Conservation (phyloP, 2,888 invertebrate species). For the Agelastica alni region DNA sequence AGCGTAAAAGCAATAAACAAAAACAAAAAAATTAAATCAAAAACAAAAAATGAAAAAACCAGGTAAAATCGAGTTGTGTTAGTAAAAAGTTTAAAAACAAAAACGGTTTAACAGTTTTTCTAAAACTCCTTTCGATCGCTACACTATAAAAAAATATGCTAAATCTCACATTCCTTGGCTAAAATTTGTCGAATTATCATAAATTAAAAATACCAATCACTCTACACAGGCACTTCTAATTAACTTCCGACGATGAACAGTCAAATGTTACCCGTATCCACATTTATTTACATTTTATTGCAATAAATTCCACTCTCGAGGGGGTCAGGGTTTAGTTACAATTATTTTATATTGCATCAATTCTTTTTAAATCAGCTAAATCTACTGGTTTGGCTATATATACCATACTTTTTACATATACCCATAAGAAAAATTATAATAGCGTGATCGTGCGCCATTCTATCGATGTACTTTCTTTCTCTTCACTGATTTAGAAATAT, state of each 20-base stretch:
- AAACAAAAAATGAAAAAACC: slow-evolving; percentile 41
- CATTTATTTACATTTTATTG: neutral
- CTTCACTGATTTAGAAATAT: no score
- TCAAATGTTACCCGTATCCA: slow-evolving; percentile 22
- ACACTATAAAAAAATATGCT: slow-evolving; percentile 31
- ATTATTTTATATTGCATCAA: no score
- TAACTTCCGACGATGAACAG: slow-evolving; percentile 24
- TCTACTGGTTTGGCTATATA: no score
- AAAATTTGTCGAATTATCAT: slow-evolving; percentile 23
- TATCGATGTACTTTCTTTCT: no score
- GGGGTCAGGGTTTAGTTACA: no score
- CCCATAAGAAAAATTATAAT: no score
- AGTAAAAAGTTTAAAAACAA: slow-evolving; percentile 21
- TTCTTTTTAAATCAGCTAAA: no score
- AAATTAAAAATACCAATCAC: slow-evolving; percentile 28
- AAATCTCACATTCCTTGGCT: slow-evolving; percentile 33
- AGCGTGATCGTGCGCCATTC: no score
- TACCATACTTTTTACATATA: no score
- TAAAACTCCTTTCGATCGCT: slow-evolving; percentile 25
- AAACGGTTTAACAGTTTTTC: slow-evolving; percentile 5
- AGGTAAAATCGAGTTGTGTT: slow-evolving; percentile 37
- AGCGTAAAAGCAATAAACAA: slow-evolving; percentile 47
- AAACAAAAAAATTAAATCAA: slow-evolving; percentile 38
- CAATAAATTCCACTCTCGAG: no score
- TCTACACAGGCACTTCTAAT: slow-evolving; percentile 37